Base-by-base conservation (phyloP, 2,797 vertebrate species). In the Pipistrellus nathusii region DNA sequence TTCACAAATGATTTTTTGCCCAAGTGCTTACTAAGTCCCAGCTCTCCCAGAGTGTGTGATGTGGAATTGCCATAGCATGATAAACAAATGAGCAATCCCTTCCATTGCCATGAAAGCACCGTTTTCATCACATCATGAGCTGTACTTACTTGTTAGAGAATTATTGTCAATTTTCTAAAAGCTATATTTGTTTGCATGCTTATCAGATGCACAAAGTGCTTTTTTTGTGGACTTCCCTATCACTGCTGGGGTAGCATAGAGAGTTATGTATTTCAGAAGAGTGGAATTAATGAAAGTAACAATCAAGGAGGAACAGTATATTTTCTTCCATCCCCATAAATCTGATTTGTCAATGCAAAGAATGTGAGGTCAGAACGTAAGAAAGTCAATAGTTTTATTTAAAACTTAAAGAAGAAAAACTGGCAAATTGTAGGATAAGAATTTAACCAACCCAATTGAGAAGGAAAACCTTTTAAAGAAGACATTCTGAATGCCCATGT, bases 141-240 rank as follows among this genome's bases (percentile, higher is more conserved):
- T 59, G 1, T 51, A 41, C 91, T 81, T 38, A 30, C 80, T 94
- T 62, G 53, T 73, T 57, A 51, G n/a, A 83, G 77, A 57, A 85
- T 38, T 57, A 81, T 82, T 57, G 66, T 94, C n/a, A 2, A 30
- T 25, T 86, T 83, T 78, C 88, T 44, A 23, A 64, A 53, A 71
- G 48, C n/a, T 73, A 3, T 35, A 30, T 93, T 87, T 81, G 51
- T 80, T 81, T 91, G 76, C 73, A 55, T 93, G 92, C 86, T 90
- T 94, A 91, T 93, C 90, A 83, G 85, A 73, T 82, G 35, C 72
- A 72, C 85, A 38, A 85, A 93, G 92, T 90, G 32, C 82, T 76
- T 96, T 97, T 93, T 77, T 66, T 93, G 75, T 94, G 95, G 92
- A 35, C 85, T 87, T 88, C 76, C 71, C 76, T 87, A 20, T 77